phyloP scores from a whole-genome alignment of 1,140 invertebrate genomes.

The Aethina tumida region DNA sequence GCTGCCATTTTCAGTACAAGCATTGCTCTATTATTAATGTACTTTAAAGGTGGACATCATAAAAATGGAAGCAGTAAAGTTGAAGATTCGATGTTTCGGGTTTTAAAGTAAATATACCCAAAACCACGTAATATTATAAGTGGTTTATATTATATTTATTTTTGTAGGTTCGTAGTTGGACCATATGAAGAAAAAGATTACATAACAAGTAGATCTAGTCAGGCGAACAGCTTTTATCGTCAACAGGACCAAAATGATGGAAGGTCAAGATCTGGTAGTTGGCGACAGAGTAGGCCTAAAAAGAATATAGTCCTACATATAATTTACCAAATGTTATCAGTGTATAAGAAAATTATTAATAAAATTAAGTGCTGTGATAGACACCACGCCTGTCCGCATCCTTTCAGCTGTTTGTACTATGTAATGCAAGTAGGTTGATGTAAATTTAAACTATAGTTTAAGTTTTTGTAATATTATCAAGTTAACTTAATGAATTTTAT shows the following conservation, averaged over 20 bases:
- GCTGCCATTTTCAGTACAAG: constrained; percentile 52
- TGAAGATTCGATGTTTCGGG: constrained; percentile 53
- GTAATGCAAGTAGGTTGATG: constrained; percentile 38
- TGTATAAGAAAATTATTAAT: constrained; percentile 40
- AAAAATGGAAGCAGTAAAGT: no score
- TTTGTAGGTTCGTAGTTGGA: constrained; percentile 49
- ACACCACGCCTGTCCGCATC: constrained; percentile 49
- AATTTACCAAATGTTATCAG: constrained; percentile 36
- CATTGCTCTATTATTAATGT: constrained; percentile 48
- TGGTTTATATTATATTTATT: background rate
- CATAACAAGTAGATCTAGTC: constrained; percentile 19
- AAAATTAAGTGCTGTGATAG: constrained; percentile 41
- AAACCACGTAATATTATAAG: constrained; percentile 1
- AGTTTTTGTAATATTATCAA: background rate
- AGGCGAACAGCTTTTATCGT: constrained; percentile 23
- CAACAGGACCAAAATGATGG: constrained; percentile 17
- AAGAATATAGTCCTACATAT: constrained; percentile 34
- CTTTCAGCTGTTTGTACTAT: constrained; percentile 50
- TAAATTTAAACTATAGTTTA: constrained; percentile 1
- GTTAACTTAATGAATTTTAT: constrained; percentile 10
- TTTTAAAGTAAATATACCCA: constrained; percentile 42
- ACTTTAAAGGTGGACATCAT: constrained; percentile 43
- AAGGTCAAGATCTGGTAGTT: constrained; percentile 14
- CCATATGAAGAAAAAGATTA: constrained; percentile 46
- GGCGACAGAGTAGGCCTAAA: constrained; percentile 14